phyloP scores from a whole-genome alignment of 2,113 vertebrate species.

The Albula glossodonta region DNA sequence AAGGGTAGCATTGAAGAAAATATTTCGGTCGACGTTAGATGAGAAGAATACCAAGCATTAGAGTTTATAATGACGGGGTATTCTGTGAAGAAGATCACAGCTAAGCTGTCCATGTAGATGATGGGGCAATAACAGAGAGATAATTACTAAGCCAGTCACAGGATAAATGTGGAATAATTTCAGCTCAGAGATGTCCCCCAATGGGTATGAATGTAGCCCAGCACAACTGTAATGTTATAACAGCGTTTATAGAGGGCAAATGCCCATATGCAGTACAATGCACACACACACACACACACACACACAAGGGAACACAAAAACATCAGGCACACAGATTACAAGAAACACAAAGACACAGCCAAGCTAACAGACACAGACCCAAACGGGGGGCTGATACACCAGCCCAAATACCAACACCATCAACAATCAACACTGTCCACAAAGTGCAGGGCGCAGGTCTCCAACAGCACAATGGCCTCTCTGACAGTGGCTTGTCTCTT shows the following conservation, averaged over 20 bases:
- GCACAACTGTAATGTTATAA: background rate
- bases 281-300: slow-evolving; percentile 3
- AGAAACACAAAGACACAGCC: slow-evolving; percentile 5
- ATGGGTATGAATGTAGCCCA: background rate
- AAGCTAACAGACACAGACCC: slow-evolving; percentile 35
- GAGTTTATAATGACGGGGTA: background rate
- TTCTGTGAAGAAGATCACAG: background rate
- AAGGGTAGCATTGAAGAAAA: background rate
- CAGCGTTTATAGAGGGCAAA: background rate
- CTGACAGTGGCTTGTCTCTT: slow-evolving; percentile 67
- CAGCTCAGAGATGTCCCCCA: background rate
- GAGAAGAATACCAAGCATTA: background rate
- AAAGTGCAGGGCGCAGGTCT: slow-evolving; percentile 63
- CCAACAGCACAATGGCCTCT: slow-evolving; percentile 70
- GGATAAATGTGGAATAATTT: background rate
- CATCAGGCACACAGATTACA: background rate
- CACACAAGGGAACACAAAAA: background rate
- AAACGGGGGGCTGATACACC: slow-evolving; percentile 25
- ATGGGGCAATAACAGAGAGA: background rate
- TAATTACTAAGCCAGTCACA: background rate
- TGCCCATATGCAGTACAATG: background rate
- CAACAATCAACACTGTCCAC: slow-evolving; percentile 62
- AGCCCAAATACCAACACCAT: slow-evolving; percentile 40
- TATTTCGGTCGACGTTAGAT: background rate
- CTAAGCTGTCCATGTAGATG: background rate